Conservation (phyloP, 2,113 vertebrate genomes). For the human region DNA sequence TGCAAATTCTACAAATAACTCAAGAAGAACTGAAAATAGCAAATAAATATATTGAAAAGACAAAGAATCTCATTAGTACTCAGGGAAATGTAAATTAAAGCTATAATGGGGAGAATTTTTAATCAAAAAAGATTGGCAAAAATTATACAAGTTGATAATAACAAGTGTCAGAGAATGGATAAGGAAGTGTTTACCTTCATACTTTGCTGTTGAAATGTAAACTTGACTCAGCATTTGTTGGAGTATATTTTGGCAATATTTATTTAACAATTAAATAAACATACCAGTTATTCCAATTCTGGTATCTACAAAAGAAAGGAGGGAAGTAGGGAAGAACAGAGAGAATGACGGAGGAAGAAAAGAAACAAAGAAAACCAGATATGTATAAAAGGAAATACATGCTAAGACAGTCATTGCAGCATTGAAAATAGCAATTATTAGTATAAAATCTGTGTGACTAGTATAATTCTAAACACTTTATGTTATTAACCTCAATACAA, state of each 20-base stretch:
- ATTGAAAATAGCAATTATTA: not conserved
- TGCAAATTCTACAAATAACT: not conserved
- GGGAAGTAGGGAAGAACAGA: not conserved
- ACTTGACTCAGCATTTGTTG: not conserved
- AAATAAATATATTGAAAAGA: not conserved
- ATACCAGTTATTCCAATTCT: not conserved
- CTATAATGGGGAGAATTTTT: not conserved
- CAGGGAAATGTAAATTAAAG: not conserved
- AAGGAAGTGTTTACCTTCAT: not conserved
- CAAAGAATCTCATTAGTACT: not conserved
- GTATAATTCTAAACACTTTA: not conserved
- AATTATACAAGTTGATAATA: not conserved
- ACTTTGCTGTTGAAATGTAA: not conserved
- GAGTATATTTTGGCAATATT: not conserved
- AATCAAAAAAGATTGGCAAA: not conserved
- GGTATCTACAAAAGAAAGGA: not conserved
- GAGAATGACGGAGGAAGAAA: too few species aligned
- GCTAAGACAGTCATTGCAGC: not conserved
- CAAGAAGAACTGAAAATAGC: not conserved
- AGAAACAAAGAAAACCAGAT: not conserved
- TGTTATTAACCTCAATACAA: not conserved
- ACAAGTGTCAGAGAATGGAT: not conserved
- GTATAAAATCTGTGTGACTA: not conserved
- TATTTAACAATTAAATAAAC: not conserved
- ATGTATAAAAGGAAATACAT: not conserved